A percentile compares a stretch with the other conserved stretches of the same genome.
phyloP scores from a whole-genome alignment of 2,797 vertebrate genomes.

The Eutrigla gurnardus region DNA sequence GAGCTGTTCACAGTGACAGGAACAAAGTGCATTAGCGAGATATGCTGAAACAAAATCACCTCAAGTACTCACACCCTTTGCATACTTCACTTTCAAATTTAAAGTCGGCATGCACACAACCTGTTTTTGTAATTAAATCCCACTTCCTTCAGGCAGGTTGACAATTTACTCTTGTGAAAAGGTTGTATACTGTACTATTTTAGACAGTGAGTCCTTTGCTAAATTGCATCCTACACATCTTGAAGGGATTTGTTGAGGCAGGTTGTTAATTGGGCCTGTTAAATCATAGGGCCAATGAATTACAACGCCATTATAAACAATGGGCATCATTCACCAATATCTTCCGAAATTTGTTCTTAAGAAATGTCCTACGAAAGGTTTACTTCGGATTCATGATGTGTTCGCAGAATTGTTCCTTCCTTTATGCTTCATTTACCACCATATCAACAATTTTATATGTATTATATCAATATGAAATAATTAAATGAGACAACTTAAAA shows the following conservation, averaged over 20 bases:
- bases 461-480: no score
- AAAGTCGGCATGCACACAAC: conserved; percentile 37
- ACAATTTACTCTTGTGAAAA: conserved; percentile 60
- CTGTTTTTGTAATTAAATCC: conserved; percentile 60
- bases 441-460: no score
- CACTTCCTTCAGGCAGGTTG: conserved; percentile 57
- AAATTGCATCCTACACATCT: conserved; percentile 50
- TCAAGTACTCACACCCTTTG: conserved; percentile 11
- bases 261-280: conserved; percentile 56
- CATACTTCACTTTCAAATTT: conserved; percentile 15
- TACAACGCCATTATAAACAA: conserved; percentile 26
- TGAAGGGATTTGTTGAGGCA: conserved; percentile 48
- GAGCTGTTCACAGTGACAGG: conserved; percentile 10
- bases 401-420: no score
- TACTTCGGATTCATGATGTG: no score
- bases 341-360: no score
- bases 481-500: no score
- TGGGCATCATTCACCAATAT: background rate
- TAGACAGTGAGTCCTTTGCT: conserved; percentile 33
- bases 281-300: conserved; percentile 37
- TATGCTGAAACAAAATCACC: conserved; percentile 21
- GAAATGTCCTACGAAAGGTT: no score
- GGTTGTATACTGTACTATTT: conserved; percentile 39
- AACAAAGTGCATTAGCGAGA: conserved; percentile 24
- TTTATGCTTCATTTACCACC: no score